Evolutionary conservation across 2,113 vertebrate species (phyloP).

Genomic region (Spheniscus mendiculus): DNA sequence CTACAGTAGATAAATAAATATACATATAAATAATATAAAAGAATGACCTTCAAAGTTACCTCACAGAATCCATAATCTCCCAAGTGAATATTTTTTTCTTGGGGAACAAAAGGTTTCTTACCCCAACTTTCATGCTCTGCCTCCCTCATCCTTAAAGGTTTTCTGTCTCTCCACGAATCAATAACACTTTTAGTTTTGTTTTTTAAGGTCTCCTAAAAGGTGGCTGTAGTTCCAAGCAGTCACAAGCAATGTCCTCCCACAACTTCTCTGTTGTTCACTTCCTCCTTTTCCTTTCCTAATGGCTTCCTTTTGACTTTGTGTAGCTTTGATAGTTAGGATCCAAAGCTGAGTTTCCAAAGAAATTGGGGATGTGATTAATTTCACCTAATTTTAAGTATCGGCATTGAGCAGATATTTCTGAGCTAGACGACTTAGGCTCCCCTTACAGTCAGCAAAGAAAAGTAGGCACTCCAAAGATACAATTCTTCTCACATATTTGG

Average conservation of each 20-base stretch:
- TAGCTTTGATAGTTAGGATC: background rate
- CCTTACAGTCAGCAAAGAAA: background rate
- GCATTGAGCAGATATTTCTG: background rate
- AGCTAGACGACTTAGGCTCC: background rate
- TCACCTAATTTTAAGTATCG: background rate
- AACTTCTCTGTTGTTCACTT: background rate
- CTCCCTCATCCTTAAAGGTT: background rate
- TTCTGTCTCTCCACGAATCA: background rate
- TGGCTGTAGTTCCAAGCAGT: background rate
- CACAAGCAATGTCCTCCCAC: background rate
- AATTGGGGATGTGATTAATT: background rate
- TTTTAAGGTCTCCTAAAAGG: background rate
- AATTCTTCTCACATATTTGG: background rate
- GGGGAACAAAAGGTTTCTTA: background rate
- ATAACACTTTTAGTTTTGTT: background rate
- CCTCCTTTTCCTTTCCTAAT: background rate
- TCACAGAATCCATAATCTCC: background rate
- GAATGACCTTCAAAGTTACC: background rate
- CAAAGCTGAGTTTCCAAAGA: background rate
- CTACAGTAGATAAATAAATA: background rate
- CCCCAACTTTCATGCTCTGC: background rate
- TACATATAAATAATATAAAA: background rate
- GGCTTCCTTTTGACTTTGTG: background rate
- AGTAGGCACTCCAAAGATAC: background rate
- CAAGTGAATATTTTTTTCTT: background rate